phyloP scores from a whole-genome alignment of 1,140 invertebrate species.

The Araneus ventricosus region DNA sequence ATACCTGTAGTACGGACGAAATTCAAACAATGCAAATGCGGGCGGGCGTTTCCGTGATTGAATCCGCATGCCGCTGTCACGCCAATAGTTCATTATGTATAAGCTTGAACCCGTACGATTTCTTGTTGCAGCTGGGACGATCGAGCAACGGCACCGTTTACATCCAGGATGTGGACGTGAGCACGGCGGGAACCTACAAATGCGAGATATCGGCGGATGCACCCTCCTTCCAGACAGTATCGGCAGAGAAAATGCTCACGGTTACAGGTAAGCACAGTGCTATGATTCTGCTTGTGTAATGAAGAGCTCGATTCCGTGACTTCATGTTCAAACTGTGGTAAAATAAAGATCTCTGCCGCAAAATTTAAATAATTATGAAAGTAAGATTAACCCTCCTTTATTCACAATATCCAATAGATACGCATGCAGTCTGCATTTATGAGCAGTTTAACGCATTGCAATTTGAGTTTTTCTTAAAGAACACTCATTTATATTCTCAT shows the following conservation, averaged over 20 bases:
- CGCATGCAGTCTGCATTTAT: too few relatives aligned
- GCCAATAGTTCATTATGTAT: not conserved
- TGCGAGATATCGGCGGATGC: constrained; percentile 92
- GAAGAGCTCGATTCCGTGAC: too few relatives aligned
- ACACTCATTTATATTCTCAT: too few relatives aligned
- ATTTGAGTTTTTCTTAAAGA: too few relatives aligned
- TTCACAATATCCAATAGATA: too few relatives aligned
- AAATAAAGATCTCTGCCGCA: too few relatives aligned
- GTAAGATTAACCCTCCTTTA: too few relatives aligned
- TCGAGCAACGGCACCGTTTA: constrained; percentile 75
- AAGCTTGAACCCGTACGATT: not conserved
- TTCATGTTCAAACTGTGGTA: too few relatives aligned
- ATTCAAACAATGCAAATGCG: constrained; percentile 2
- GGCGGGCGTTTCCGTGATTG: not conserved
- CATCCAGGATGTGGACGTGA: constrained; percentile 69
- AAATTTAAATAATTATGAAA: too few relatives aligned
- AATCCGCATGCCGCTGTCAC: constrained; percentile 6
- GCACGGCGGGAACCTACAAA: constrained; percentile 82
- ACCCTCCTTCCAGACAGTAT: constrained; percentile 90
- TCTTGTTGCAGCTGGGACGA: constrained; percentile 61
- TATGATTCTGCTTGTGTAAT: too few relatives aligned
- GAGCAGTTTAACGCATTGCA: too few relatives aligned
- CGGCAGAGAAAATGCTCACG: constrained; percentile 86
- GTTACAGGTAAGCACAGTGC: constrained; percentile 82
- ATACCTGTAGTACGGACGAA: not conserved